phyloP scores from a whole-genome alignment of 2,888 invertebrate species.

The Euphydryas editha region DNA sequence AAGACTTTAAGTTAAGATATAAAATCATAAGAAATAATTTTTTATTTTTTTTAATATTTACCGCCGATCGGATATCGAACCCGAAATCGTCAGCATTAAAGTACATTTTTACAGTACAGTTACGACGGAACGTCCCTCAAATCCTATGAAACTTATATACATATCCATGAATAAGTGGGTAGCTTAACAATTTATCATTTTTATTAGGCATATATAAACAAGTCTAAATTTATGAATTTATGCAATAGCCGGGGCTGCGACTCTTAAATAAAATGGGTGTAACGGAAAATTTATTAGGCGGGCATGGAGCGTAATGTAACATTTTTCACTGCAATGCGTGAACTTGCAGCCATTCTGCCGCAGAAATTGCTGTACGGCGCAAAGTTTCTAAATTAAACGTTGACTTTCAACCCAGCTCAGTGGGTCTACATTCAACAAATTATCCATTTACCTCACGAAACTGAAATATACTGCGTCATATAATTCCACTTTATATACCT shows the following conservation, averaged over 20 bases:
- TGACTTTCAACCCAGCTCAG: neutral
- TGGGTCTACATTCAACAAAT: neutral
- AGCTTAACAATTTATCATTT: neutral
- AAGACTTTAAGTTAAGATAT: no score
- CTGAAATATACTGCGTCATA: neutral
- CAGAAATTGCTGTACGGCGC: slow-evolving; percentile 20
- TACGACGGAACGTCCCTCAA: no score
- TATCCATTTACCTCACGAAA: neutral
- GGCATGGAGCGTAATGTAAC: slow-evolving; percentile 30
- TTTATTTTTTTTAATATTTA: no score
- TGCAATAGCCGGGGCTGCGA: slow-evolving; percentile 7
- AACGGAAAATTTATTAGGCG: slow-evolving; percentile 30
- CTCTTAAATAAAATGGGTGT: slow-evolving; percentile 21
- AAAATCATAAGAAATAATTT: no score
- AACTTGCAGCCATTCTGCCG: slow-evolving; percentile 32
- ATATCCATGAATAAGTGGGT: neutral
- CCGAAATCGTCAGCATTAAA: no score
- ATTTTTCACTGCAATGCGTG: slow-evolving; percentile 42
- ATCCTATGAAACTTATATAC: neutral
- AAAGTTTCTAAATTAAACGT: slow-evolving; percentile 37
- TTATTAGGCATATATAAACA: neutral
- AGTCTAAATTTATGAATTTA: neutral
- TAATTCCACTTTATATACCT: neutral
- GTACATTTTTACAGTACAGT: no score
- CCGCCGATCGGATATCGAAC: no score